Base-by-base conservation (phyloP, 2,113 vertebrate genomes). In the Cariama cristata region DNA sequence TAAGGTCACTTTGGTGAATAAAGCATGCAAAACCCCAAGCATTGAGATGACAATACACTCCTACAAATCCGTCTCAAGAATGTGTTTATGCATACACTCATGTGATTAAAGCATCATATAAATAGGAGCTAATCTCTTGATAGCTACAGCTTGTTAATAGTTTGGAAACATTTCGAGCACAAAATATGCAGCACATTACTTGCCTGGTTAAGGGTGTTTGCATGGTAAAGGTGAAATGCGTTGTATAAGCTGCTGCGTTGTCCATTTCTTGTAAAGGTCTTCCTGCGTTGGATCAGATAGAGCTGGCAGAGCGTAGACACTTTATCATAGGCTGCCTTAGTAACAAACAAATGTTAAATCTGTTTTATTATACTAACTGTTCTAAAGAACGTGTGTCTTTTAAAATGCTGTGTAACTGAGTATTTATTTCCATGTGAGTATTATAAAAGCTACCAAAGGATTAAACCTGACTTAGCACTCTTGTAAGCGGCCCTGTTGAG, bases 381-480 rank as follows among this genome's bases (percentile, higher is more conserved):
- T 98, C 98, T 98, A 64, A 97, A 97, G 97, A 96, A 96, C 77
- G 27, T 94, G 95, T 84, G 97, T 98, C 97, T 97, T 93, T 98
- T 96, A 96, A 97, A 96, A 98, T 97, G 97, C 97, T 97, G 94
- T 98, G 96, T 98, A 98, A 97, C 95, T 98, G 97, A 98, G 82
- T 98, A 98, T 98, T 99, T 98, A 98, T 99, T 99, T 99, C 98
- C 97, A 95, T 97, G 97, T 97, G 98, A 98, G 98, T 98, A 98
- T 99, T 98, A 98, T 90, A 79, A 97, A 98, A 95, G 85, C 98
- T 99, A 99, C 99, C 99, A 99, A 99, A 99, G 99, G 98, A 98
- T 96, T 98, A 95, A 95, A 92, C 81, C 93, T 96, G 95, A 96
- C 17, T 96, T 97, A 96, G 97, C 97, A 95, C 96, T 98, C 98